Evolutionary conservation across 2,797 vertebrate species (phyloP), one percentile per base, ranked within the genome.

Genomic region (Hafferia zeledoni): DNA sequence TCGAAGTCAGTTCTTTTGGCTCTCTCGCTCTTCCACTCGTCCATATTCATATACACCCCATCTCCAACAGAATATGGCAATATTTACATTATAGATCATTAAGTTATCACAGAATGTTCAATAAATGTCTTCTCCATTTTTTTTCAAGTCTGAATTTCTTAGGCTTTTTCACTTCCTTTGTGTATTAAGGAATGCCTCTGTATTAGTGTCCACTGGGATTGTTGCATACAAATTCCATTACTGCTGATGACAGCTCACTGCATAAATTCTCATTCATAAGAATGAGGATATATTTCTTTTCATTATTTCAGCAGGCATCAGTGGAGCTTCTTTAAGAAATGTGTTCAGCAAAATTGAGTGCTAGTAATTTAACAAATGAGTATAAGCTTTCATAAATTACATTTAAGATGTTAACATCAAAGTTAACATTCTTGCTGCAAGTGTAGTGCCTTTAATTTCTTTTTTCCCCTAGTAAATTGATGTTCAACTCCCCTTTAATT

Each of bases 351-450:
- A 55, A 85, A 80, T 3, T 52, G 47, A 80, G 60, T 63, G 44
- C 52, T 92, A 49, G 52, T 74, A 87, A 91, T 70, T 89, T 85
- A 65, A 61, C 22, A 76, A 89, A 90, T 85, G 64, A 91, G 20
- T 49, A 43, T 67, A 91, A 89, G 65, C 61, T 87, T 89, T 89
- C 71, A 87, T 75, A 85, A 95, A 94, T 67, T 77, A 25, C 44
- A 19, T 78, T 82, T 82, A 84, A 57, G 59, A 64, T 84, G 70
- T 87, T 89, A 72, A 70, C 23, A 53, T 87, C 61, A 84, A 80
- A 94, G 76, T 80, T 94, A 93, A 79, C 39, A 30, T 91, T 85
- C 67, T 92, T 50, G n/a, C 75, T 80, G 44, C 39, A 67, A 80
- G n/a, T 67, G 25, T 65, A 65, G 15, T 35, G 56, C 25, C 24